Evolutionary conservation across 1,140 invertebrate species (phyloP).

Genomic region (Nebria ingens): DNA sequence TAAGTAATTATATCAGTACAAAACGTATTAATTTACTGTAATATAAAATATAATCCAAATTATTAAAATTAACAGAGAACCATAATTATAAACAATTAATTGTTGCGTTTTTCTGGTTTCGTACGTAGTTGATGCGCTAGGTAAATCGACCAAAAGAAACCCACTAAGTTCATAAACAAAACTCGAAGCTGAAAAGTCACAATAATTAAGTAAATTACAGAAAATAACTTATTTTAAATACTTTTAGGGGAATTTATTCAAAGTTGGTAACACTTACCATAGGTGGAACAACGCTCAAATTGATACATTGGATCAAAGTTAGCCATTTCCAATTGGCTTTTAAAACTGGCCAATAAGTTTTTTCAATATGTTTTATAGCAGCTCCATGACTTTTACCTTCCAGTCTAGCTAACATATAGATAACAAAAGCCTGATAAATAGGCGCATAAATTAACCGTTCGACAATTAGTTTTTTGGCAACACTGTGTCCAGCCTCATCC

Average conservation of each 20-base stretch:
- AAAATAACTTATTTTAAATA: too few species aligned
- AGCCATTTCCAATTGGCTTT: slow-evolving; percentile 60
- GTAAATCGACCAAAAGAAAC: slow-evolving; percentile 59
- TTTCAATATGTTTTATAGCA: slow-evolving; percentile 45
- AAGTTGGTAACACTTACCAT: slow-evolving; percentile 43
- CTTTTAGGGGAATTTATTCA: too few species aligned
- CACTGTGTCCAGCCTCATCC: slow-evolving; percentile 40
- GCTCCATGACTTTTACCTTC: slow-evolving; percentile 56
- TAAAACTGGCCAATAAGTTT: slow-evolving; percentile 49
- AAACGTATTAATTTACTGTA: neutral
- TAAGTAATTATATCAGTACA: neutral
- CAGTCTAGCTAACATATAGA: slow-evolving; percentile 56
- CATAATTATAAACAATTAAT: neutral
- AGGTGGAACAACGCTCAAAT: slow-evolving; percentile 57
- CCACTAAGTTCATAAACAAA: slow-evolving; percentile 52
- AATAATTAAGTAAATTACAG: slow-evolving; percentile 12
- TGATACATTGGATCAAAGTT: slow-evolving; percentile 57
- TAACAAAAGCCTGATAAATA: slow-evolving; percentile 52
- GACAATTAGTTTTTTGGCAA: slow-evolving; percentile 46
- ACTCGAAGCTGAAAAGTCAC: slow-evolving; percentile 49
- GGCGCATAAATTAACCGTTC: slow-evolving; percentile 59
- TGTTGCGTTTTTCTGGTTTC: slow-evolving; percentile 19
- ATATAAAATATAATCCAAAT: neutral
- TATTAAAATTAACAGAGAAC: neutral
- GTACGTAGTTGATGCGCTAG: slow-evolving; percentile 44